Evolutionary conservation across 2,797 vertebrate genomes (phyloP).

Genomic region (Phoebastria nigripes): DNA sequence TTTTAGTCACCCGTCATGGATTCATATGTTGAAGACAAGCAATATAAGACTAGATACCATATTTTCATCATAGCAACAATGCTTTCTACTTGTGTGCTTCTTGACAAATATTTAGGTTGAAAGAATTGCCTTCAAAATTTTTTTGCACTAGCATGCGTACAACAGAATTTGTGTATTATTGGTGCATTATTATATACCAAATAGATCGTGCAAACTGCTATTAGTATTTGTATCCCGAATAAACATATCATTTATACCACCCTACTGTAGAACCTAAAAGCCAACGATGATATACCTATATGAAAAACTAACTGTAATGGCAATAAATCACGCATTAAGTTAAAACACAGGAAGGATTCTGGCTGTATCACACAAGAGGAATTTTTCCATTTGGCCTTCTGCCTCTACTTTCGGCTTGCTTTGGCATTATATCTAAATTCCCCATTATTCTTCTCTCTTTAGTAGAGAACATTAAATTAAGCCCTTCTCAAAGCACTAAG

Average conservation of each 20-base stretch:
- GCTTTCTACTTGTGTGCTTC: background rate
- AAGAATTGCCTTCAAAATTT: background rate
- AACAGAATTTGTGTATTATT: background rate
- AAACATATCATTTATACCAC: background rate
- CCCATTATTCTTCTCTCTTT: slow-evolving; percentile 49
- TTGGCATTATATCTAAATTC: slow-evolving; percentile 34
- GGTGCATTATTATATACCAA: background rate
- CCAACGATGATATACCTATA: background rate
- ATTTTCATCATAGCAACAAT: background rate
- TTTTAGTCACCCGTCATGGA: background rate
- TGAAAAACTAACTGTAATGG: background rate
- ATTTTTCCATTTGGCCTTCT: slow-evolving; percentile 42
- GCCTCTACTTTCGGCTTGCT: slow-evolving; percentile 32
- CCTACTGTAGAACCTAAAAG: background rate
- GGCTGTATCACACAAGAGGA: background rate
- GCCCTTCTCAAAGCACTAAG: slow-evolving; percentile 41
- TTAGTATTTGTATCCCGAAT: background rate
- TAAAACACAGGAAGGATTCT: slow-evolving; percentile 10
- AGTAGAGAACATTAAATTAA: slow-evolving; percentile 59
- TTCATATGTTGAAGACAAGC: background rate
- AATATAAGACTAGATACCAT: background rate
- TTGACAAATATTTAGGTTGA: background rate
- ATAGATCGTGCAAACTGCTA: background rate
- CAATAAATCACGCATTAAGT: slow-evolving; percentile 7
- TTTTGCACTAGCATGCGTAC: background rate